Base-by-base conservation (phyloP, 2,113 vertebrate species). In the Cyprinus carpio region DNA sequence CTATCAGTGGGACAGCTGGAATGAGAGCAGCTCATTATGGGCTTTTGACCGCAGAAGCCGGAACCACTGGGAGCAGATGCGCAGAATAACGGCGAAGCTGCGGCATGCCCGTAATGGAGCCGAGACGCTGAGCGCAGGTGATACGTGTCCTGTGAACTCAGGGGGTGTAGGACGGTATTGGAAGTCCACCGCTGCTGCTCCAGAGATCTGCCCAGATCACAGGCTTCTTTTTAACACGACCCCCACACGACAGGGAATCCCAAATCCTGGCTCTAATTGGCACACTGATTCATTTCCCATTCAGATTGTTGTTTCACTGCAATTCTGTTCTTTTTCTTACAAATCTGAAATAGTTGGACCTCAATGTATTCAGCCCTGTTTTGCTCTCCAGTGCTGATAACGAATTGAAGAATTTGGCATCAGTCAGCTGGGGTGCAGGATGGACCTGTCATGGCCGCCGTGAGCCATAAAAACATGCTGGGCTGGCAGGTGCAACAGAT, bases 41-140 rank as follows among this genome's bases (percentile, higher is more conserved):
- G 79, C 71, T 60, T 81, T 74, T 64, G 71, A 75, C 79, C 65
- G 49, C 67, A 81, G 54, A 62, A 7, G 18, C 77, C 56, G 54
- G 79, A 81, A 67, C 60, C 60, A 54, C 64, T 69, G 43, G 80
- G 64, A 81, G 80, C 80, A 82, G 79, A 85, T 81, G 75, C 34
- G 51, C 65, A 64, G 64, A 72, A 82, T 71, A 60, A n/a, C 31
- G 6, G 4, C 4, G 4, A 72, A 75, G 78, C 85, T 76, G 79
- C 49, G 23, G 72, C 81, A 56, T 65, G 81, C 29, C 81, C 20
- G 34, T 62, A 81, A 71, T 72, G 34, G 72, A 31, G 29, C 67
- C 13, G 77, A 62, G 91, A 96, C 95, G 62, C 65, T 60, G 34
- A 94, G 96, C 89, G 96, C 94, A 95, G 96, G 91, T 80, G 56